These are phyloP conservation scores for Keiferia lycopersicella DNA, from an alignment of 2,888 invertebrate species.

Conservation along the genomic window DNA sequence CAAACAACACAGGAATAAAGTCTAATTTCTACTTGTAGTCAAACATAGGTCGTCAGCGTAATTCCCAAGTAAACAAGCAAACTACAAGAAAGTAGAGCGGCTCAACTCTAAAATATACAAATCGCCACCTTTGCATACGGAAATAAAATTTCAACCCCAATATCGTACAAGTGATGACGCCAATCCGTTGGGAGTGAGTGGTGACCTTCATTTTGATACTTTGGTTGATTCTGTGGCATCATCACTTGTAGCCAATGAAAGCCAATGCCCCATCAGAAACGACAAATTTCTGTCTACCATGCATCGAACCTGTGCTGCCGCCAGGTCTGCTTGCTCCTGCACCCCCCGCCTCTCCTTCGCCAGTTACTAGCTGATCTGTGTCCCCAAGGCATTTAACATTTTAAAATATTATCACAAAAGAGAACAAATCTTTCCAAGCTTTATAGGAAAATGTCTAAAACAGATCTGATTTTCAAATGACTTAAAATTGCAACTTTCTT, in stretches of 20 bases:
- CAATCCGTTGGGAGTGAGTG: slow-evolving; percentile 21
- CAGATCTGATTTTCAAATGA: too few species aligned
- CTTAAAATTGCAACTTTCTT: neutral
- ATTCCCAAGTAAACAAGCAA: neutral
- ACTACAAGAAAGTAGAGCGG: neutral
- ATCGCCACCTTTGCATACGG: neutral
- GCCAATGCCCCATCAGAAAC: slow-evolving; percentile 16
- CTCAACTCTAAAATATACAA: neutral
- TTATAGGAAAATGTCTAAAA: too few species aligned
- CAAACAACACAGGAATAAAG: neutral
- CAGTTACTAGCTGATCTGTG: slow-evolving; percentile 75
- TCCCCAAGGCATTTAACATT: slow-evolving; percentile 32
- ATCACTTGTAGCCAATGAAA: slow-evolving; percentile 17
- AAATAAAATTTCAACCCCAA: slow-evolving; percentile 22
- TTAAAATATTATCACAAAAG: neutral
- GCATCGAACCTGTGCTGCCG: slow-evolving; percentile 73
- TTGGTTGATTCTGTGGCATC: neutral
- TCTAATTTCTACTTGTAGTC: neutral
- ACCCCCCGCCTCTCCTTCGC: slow-evolving; percentile 63
- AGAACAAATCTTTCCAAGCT: too few species aligned
- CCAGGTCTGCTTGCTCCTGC: slow-evolving; percentile 66
- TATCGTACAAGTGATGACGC: slow-evolving; percentile 26
- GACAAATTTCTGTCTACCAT: slow-evolving; percentile 48
- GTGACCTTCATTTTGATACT: neutral
- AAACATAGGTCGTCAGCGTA: slow-evolving; percentile 2